Evolutionary conservation across 2,888 invertebrate species (phyloP).

Genomic region (Brachyopa scutellaris): DNA sequence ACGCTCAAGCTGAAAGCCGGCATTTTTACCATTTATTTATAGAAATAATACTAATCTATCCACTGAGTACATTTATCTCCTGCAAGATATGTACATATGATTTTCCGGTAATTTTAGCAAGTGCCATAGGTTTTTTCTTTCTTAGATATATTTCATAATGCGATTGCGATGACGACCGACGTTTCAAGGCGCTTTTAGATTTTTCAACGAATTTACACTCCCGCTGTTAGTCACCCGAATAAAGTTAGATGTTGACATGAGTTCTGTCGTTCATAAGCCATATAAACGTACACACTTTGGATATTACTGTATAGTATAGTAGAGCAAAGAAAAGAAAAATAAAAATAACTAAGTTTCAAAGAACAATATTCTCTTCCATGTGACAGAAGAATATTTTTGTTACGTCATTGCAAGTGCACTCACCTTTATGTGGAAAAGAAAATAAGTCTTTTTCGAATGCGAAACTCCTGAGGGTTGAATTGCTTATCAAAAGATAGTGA

Average conservation of each 20-base stretch:
- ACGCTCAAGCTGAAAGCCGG: constrained; percentile 45
- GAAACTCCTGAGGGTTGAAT: constrained; percentile 40
- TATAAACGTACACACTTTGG: background rate
- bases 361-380: background rate
- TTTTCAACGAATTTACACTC: constrained; percentile 11
- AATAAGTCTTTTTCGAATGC: constrained; percentile 4
- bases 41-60: constrained; percentile 26
- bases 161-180: constrained; percentile 17
- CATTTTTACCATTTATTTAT: constrained; percentile 57
- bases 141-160: constrained; percentile 41
- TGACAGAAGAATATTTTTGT: constrained; percentile 36
- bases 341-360: no score
- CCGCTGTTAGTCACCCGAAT: constrained; percentile 54
- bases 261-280: background rate
- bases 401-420: constrained; percentile 70
- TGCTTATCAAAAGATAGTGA: constrained; percentile 60
- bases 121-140: background rate
- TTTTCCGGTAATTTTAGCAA: constrained; percentile 44
- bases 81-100: constrained; percentile 2
- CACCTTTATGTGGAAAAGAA: constrained; percentile 60
- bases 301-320: background rate
- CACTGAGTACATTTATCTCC: constrained; percentile 15
- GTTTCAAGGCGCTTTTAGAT: no score
- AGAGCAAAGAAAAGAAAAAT: no score
- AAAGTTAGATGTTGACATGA: constrained; percentile 44